These are phyloP conservation scores for Apoda limacodes DNA, from an alignment of 2,888 invertebrate genomes.

Conservation along the genomic window DNA sequence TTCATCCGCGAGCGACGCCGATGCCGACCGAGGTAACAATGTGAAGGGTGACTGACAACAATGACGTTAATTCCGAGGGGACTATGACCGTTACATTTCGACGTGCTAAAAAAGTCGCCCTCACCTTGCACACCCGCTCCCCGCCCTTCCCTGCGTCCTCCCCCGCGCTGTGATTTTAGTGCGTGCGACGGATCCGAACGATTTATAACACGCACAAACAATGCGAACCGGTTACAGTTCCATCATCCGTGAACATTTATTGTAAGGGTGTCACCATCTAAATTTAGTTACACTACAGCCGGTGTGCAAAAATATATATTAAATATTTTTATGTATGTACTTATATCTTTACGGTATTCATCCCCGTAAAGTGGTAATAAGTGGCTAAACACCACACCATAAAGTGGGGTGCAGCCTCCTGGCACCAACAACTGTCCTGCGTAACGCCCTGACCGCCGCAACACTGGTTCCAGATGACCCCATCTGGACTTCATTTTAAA, in stretches of 20 bases:
- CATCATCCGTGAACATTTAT: constrained; percentile 38
- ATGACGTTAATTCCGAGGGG: constrained; percentile 19
- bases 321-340: no score
- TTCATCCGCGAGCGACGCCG: background rate
- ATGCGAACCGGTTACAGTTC: constrained; percentile 52
- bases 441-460: no score
- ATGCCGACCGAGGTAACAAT: no score
- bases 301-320: no score
- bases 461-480: no score
- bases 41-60: constrained; percentile 22
- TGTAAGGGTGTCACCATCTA: constrained; percentile 35
- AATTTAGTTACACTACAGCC: no score
- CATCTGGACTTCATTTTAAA: no score
- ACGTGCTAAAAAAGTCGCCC: constrained; percentile 38
- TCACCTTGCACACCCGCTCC: constrained; percentile 33
- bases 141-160: constrained; percentile 15
- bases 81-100: constrained; percentile 37
- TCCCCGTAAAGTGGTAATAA: no score
- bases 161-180: constrained; percentile 52
- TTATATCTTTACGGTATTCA: no score
- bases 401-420: no score
- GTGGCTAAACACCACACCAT: no score
- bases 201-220: constrained; percentile 53
- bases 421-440: no score
- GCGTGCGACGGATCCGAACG: constrained; percentile 55